Evolutionary conservation across 2,888 invertebrate species (phyloP).

Genomic region (Microctonus aethiopoides): DNA sequence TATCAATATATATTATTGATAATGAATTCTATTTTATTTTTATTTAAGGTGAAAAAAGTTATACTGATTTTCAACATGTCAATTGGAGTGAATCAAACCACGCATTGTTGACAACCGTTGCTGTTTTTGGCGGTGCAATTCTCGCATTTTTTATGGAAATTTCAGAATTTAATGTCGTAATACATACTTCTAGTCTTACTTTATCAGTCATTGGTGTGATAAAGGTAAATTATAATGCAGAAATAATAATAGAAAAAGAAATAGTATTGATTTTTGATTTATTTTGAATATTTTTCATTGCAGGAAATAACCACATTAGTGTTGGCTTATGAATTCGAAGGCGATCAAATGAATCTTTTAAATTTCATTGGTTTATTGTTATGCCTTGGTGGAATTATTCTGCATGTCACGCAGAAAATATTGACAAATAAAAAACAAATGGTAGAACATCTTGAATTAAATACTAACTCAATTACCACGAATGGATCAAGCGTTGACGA

Average conservation of each 20-base stretch:
- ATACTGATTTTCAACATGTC: constrained; percentile 45
- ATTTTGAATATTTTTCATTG: constrained; percentile 51
- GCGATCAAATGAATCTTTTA: constrained; percentile 83
- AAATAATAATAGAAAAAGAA: constrained; percentile 3
- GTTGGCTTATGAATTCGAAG: constrained; percentile 87
- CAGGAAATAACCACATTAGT: constrained; percentile 94
- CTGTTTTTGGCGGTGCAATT: constrained; percentile 76
- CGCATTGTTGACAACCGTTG: constrained; percentile 49
- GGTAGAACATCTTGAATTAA: constrained; percentile 57
- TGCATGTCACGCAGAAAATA: constrained; percentile 84
- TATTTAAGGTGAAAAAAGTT: constrained; percentile 52
- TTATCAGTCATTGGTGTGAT: constrained; percentile 95
- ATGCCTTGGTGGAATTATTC: constrained; percentile 88
- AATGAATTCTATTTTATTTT: no score
- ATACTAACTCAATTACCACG: constrained; percentile 52
- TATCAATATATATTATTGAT: no score
- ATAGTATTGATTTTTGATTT: no score
- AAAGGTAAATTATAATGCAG: constrained; percentile 75
- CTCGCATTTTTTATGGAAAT: constrained; percentile 95
- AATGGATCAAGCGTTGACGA: constrained; percentile 54
- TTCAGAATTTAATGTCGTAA: constrained; percentile 92
- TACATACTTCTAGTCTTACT: constrained; percentile 95
- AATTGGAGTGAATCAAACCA: constrained; percentile 53
- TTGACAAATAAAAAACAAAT: constrained; percentile 52
- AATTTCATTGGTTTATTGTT: constrained; percentile 88